Evolutionary conservation across 2,113 vertebrate species (phyloP), one percentile per base, ranked within the genome.

Genomic region (Anhinga rufa): DNA sequence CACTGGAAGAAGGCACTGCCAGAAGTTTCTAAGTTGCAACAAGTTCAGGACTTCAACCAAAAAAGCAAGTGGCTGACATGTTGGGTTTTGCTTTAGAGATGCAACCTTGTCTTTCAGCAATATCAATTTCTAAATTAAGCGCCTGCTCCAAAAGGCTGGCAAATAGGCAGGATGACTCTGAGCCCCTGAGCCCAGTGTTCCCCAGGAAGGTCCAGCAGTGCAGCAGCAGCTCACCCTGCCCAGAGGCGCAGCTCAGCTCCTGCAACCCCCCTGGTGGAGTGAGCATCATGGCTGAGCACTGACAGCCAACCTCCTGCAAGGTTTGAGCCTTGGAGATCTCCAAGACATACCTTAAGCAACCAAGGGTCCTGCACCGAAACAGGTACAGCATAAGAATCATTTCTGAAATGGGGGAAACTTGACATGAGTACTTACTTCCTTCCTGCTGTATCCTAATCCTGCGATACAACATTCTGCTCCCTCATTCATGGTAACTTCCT

Each of bases 191-290:
- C n/a, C 46, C 79, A 52, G 69, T 31, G 3, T 0, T 29, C 26
- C 70, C 19, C 7, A 7, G 75, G 34, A 38, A 48, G 29, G n/a
- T 20, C 26, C 13, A 2, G 57, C 0, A 0, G 44, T 3, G 58
- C 3, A 0, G 72, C 70, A 92, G 54, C 82, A 58, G 40, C n/a
- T 36, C 51, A 13, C 19, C 46, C 20, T 22, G 46, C 7, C 25
- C 52, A 25, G 24, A 6, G 22, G 24, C 54, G 36, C 44, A 44
- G 57, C 70, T 9, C 60, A 16, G 34, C 40, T 40, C 57, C 52
- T 4, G 10, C 2, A 14, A 38, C 12, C 5, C 32, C 24, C 17
- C 17, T 0, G 2, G 17, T 31, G 1, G 2, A 7, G 32, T 9
- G 9, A 17, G 20, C 49, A 57, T 2, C 44, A 2, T 2, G 3